phyloP scores from a whole-genome alignment of 2,888 invertebrate genomes.

The Limenitis camilla region DNA sequence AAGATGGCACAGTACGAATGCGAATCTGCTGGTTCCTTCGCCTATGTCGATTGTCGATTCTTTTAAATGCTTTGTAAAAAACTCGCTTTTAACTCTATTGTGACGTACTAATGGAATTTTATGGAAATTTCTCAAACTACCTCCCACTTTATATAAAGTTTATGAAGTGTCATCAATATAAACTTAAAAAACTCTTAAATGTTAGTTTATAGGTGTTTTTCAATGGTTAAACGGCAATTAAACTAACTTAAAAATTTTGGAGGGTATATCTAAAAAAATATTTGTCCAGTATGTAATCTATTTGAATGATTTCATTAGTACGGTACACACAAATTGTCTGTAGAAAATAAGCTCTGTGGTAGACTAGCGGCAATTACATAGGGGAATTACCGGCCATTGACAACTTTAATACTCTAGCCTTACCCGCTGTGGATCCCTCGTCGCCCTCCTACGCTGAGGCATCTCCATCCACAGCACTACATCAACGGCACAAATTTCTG shows the following conservation, averaged over 20 bases:
- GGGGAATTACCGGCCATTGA: conserved; percentile 19
- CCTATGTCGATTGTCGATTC: conserved; percentile 44
- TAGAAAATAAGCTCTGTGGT: conserved; percentile 31
- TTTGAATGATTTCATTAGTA: no score
- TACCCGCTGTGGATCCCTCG: conserved; percentile 21
- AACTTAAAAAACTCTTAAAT: no score
- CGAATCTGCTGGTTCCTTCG: conserved; percentile 36
- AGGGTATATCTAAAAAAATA: no score
- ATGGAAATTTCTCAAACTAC: no score
- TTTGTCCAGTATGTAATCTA: no score
- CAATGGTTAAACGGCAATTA: no score
- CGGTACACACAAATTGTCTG: conserved; percentile 10
- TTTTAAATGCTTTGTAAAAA: conserved; percentile 40
- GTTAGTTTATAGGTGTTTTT: no score
- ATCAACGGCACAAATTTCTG: conserved; percentile 38
- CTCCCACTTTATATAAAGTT: no score
- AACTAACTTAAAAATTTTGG: no score
- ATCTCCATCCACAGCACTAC: neutral
- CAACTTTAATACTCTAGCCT: conserved; percentile 26
- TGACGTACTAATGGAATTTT: conserved; percentile 22
- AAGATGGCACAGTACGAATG: conserved; percentile 39
- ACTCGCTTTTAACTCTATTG: conserved; percentile 31
- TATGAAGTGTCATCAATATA: no score
- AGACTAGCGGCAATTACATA: conserved; percentile 33
- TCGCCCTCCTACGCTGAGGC: neutral